Base-by-base conservation (phyloP, 1,140 invertebrate genomes). In the Zaprionus kolodkinae region DNA sequence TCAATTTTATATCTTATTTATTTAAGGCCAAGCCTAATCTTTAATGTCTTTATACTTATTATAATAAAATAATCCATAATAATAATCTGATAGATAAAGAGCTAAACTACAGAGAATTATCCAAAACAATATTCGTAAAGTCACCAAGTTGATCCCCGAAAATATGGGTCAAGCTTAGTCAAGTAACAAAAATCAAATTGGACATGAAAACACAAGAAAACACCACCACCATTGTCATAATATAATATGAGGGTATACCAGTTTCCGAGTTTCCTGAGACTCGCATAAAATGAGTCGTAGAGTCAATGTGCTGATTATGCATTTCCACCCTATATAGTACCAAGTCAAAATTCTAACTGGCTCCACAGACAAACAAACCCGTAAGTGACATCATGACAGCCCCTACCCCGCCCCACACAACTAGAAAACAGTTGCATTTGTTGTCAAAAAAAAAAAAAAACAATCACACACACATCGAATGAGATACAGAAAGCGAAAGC, bases 401-500 rank as follows among this genome's bases (percentile, higher is more conserved):
- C 38, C 60, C 36, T 17, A 4, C 15, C n/a, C 33, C 11, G 21
- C 15, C 36, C 36, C n/a, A 45, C 63, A 52, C 72, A 75, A 75
- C 72, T 63, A 35, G 63, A 78, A 81, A 81, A 72, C 75, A 81
- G 82, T 86, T 86, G 82, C 82, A 86, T 66, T 81, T 66, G 71
- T 67, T 78, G 55, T 54, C 11, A 1, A 63, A 35, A 33, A 62
- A 63, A 43, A 43, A 21, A 30, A 45, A 52, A 6, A 21, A 21
- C 21, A 21, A 21, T 21, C 27, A 30, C 27, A 6, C 27, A 30
- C 71, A 55, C 36, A 79, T 76, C 71, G 78, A 80, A 80, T 83
- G 74, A 81, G 82, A 69, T 83, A 82, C 69, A 74, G 76, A 87
- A 83, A 87, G 68, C 64, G 76, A 84, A 82, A 85, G 75, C 75